A percentile compares a stretch with the other conserved stretches of the same genome.
Evolutionary conservation across 2,888 invertebrate genomes (phyloP).

Genomic region (Leptopilina myrica): DNA sequence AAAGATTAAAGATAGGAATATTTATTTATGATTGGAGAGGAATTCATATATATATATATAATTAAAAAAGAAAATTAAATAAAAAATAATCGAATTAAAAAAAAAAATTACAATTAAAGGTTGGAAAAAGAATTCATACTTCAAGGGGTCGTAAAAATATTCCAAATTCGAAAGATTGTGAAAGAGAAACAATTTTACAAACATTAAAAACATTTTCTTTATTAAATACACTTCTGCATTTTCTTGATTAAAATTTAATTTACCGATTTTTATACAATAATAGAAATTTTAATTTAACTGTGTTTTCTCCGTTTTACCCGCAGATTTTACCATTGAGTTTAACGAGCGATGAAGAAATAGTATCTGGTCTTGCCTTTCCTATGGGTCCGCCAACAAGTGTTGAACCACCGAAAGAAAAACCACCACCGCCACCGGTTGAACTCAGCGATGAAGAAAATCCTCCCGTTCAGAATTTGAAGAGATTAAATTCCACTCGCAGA

Average conservation of each 20-base stretch:
- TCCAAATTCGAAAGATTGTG: too few relatives aligned
- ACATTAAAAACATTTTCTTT: too few relatives aligned
- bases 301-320: slow-evolving; percentile 58
- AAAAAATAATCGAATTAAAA: background rate
- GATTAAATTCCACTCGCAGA: slow-evolving; percentile 89
- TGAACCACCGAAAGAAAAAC: slow-evolving; percentile 91
- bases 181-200: too few relatives aligned
- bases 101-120: background rate
- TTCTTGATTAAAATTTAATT: too few relatives aligned
- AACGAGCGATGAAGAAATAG: slow-evolving; percentile 72
- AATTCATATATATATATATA: too few relatives aligned
- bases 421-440: slow-evolving; percentile 87
- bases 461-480: slow-evolving; percentile 80
- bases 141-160: too few relatives aligned
- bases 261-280: background rate
- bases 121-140: too few relatives aligned
- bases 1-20: too few relatives aligned
- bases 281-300: background rate
- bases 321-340: slow-evolving; percentile 73
- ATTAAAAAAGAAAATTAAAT: background rate
- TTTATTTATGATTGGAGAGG: too few relatives aligned
- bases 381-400: slow-evolving; percentile 81
- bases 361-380: slow-evolving; percentile 76
- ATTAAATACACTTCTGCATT: too few relatives aligned
- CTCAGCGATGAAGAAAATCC: slow-evolving; percentile 76